Percentiles rank a stretch among this genome's conserved stretches.
Evolutionary conservation across 2,113 vertebrate genomes (phyloP).

Genomic region (Apus apus): DNA sequence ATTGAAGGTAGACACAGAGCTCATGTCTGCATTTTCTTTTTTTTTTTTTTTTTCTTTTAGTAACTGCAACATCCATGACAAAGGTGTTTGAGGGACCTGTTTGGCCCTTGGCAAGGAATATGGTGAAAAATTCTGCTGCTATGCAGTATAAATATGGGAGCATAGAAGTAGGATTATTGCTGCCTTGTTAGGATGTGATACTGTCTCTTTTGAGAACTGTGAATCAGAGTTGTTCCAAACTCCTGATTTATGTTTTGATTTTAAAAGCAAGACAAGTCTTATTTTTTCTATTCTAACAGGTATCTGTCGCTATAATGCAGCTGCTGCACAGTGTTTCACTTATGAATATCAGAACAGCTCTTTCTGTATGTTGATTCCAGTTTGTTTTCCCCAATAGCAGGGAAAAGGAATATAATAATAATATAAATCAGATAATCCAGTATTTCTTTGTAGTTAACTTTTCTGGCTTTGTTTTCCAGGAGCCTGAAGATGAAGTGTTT

Average conservation of each 20-base stretch:
- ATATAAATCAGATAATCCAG: background rate
- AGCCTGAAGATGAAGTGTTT: slow-evolving; percentile 88
- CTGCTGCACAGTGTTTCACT: background rate
- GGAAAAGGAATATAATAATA: background rate
- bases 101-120: background rate
- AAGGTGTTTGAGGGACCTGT: background rate
- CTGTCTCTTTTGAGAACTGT: background rate
- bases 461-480: slow-evolving; percentile 72
- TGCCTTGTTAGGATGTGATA: background rate
- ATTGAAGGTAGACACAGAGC: background rate
- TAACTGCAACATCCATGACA: background rate
- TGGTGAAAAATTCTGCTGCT: background rate
- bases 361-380: background rate
- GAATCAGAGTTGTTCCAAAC: background rate
- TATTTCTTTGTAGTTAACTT: background rate
- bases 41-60: background rate
- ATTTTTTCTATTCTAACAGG: background rate
- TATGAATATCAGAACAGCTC: background rate
- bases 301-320: background rate
- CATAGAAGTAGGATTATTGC: background rate
- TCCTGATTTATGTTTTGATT: background rate
- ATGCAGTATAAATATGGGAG: background rate
- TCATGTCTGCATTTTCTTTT: background rate
- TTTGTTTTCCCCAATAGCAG: background rate
- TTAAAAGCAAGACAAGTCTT: background rate